Evolutionary conservation across 2,113 vertebrate genomes (phyloP).

Genomic region (Rhineura floridana): DNA sequence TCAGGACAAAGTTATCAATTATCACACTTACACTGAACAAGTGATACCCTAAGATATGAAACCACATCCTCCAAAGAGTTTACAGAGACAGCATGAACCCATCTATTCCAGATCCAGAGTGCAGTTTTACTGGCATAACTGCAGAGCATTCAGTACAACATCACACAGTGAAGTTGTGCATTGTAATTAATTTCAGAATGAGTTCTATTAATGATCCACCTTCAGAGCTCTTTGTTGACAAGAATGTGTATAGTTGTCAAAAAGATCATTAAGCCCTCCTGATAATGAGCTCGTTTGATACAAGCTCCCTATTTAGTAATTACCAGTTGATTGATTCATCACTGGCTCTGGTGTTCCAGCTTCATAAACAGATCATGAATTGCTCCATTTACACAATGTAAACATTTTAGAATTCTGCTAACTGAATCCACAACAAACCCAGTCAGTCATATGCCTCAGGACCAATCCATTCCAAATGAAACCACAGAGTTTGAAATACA

Average conservation of each 20-base stretch:
- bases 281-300: conserved; percentile 62
- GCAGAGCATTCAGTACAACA: background rate
- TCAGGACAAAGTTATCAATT: background rate
- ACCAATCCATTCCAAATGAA: background rate
- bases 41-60: background rate
- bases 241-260: conserved; percentile 26
- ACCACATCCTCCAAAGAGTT: background rate
- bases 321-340: conserved; percentile 63
- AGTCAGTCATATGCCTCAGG: background rate
- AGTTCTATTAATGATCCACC: conserved; percentile 35
- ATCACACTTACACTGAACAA: conserved; percentile 3
- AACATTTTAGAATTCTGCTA: conserved; percentile 35
- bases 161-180: background rate
- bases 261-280: conserved; percentile 58
- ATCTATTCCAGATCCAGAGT: background rate
- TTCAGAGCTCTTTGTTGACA: conserved; percentile 43
- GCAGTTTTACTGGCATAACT: background rate
- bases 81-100: background rate
- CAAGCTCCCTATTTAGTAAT: conserved; percentile 52
- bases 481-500: background rate
- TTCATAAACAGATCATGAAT: conserved; percentile 60
- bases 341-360: conserved; percentile 42
- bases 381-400: conserved; percentile 34
- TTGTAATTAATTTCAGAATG: conserved; percentile 30
- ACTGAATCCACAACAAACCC: conserved; percentile 12